Base-by-base conservation (phyloP, 2,797 vertebrate species). In the Falco berigora region DNA sequence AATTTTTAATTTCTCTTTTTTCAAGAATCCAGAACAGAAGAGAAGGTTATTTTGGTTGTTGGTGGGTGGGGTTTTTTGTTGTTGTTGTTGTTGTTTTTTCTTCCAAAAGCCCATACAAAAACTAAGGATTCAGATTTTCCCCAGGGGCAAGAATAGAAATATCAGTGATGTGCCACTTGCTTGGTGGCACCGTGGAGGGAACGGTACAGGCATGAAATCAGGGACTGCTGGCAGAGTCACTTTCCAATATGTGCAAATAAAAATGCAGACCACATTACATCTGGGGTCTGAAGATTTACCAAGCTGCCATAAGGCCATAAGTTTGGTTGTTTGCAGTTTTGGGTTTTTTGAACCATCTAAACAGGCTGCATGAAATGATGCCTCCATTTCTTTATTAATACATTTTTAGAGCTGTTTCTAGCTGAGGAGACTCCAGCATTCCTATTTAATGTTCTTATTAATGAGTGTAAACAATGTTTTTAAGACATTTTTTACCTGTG, bases 401-500 rank as follows among this genome's bases (percentile, higher is more conserved):
- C 32, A 46, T 95, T 96, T 96, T 90, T 53, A 88, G 95, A 88
- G 76, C 38, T 82, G 86, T 88, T 96, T 74, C 73, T 68, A 66
- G 28, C 89, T 88, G 67, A 77, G 74, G 69, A 78, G 66, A 86
- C 90, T 95, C 92, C 85, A 95, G 71, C 91, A 69, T 95, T 97
- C 82, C 86, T 94, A 95, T 94, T 97, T 97, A 97, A 96, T 93
- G 91, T 84, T 94, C 96, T 97, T 97, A 98, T 98, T 98, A 98
- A 97, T 97, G 80, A 97, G 86, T 38, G 55, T 96, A 97, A 98
- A 98, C 97, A 98, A 97, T 85, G 93, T 84, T 98, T 97, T 96
- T 95, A 97, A 96, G 95, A 66, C 91, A 93, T 92, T 91, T 97
- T 97, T 83, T 96, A 98, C 98, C 97, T 98, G 95, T 96, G 85